Conservation (phyloP, 2,113 vertebrate species). For the Crotalus tigris region DNA sequence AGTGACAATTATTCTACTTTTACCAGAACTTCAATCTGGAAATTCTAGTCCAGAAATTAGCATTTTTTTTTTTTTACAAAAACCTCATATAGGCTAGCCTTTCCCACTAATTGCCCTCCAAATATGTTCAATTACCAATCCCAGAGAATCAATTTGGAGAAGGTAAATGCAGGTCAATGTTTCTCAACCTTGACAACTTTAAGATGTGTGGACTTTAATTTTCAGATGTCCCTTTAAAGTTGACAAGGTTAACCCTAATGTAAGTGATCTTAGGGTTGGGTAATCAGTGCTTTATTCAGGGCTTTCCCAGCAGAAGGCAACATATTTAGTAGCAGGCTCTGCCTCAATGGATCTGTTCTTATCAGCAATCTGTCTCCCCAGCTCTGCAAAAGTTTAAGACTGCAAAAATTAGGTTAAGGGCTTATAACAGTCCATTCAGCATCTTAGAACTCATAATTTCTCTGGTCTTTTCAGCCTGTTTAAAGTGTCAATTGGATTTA, state of each 20-base stretch:
- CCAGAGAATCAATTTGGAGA: neutral
- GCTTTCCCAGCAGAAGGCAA: neutral
- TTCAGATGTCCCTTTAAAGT: neutral
- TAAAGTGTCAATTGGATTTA: neutral
- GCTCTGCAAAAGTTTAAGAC: neutral
- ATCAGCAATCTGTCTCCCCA: neutral
- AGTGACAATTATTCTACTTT: neutral
- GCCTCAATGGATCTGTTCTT: neutral
- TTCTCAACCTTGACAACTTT: neutral
- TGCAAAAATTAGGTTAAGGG: neutral
- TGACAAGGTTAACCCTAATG: neutral
- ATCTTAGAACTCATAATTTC: neutral
- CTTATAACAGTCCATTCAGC: neutral
- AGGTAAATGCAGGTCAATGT: neutral
- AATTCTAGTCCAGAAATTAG: neutral
- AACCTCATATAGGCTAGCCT: neutral
- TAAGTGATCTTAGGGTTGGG: neutral
- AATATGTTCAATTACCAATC: neutral
- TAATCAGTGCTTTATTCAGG: neutral
- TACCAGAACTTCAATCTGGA: neutral
- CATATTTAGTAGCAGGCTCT: neutral
- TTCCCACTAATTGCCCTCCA: neutral
- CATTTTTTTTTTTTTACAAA: neutral
- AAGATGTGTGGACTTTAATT: neutral
- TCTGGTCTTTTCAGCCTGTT: neutral